These are phyloP conservation scores for Sarcophaga carnaria DNA, from an alignment of 2,888 invertebrate genomes.

Conservation along the genomic window DNA sequence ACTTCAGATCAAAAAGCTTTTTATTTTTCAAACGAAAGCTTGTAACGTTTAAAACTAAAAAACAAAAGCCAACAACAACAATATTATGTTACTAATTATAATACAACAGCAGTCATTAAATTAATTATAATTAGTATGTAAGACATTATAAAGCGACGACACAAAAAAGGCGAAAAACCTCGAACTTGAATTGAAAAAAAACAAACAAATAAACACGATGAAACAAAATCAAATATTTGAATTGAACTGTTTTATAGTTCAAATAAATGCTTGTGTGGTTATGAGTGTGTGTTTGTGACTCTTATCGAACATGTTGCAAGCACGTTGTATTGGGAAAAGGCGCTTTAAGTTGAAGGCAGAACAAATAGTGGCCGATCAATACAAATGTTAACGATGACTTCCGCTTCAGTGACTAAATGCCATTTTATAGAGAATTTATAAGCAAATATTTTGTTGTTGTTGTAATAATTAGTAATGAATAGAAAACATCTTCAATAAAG, in stretches of 20 bases:
- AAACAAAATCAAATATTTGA: neutral
- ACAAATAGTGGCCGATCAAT: constrained; percentile 11
- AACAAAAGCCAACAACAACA: neutral
- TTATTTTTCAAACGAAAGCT: neutral
- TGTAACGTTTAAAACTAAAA: constrained; percentile 1
- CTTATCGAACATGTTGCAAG: neutral
- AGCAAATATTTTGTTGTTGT: neutral
- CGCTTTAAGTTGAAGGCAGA: constrained; percentile 42
- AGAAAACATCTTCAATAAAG: neutral
- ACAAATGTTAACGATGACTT: constrained; percentile 38
- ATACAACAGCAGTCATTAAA: neutral
- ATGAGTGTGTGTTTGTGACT: neutral
- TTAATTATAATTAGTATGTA: constrained; percentile 19
- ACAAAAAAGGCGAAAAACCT: constrained; percentile 32
- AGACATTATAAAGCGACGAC: neutral
- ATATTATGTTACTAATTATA: constrained; percentile 18
- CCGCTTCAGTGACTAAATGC: constrained; percentile 29
- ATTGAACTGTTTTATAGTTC: neutral
- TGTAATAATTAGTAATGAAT: neutral
- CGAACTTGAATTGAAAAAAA: constrained; percentile 33
- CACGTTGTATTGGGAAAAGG: neutral
- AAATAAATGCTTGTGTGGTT: neutral
- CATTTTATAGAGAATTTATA: neutral
- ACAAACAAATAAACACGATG: too few species aligned
- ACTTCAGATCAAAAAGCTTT: constrained; percentile 32